Conservation (phyloP, 1,140 invertebrate species). For the Sycophaga agraensis region DNA sequence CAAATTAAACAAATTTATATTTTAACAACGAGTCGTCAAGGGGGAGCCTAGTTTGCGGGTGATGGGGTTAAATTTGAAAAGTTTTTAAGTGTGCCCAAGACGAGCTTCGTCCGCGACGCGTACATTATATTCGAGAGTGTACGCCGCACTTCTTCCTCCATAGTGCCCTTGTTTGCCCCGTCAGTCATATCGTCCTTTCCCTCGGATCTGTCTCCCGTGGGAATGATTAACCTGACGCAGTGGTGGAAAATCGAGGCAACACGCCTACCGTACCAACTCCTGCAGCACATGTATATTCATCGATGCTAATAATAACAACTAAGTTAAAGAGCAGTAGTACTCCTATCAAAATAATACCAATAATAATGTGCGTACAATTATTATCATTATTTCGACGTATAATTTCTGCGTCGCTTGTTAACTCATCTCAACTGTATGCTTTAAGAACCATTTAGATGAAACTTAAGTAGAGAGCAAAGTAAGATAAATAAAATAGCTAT, state of each 20-base stretch:
- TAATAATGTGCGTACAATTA: too few relatives aligned
- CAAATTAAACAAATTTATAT: constrained; percentile 17
- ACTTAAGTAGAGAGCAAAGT: too few relatives aligned
- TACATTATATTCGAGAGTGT: constrained; percentile 16
- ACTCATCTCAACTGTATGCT: too few relatives aligned
- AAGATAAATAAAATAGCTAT: too few relatives aligned
- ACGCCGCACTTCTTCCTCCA: constrained; percentile 4
- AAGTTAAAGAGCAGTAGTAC: too few relatives aligned
- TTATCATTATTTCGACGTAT: too few relatives aligned
- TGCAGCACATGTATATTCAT: neutral
- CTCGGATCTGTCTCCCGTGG: constrained; percentile 39
- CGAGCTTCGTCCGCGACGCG: neutral
- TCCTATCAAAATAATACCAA: too few relatives aligned
- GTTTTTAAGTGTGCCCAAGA: constrained; percentile 50
- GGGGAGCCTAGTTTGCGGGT: constrained; percentile 26
- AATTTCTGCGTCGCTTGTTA: too few relatives aligned
- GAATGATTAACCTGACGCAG: constrained; percentile 55
- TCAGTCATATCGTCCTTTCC: constrained; percentile 46
- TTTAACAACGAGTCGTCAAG: neutral
- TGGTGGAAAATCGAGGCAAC: constrained; percentile 56
- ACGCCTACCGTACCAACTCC: too few relatives aligned
- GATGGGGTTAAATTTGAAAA: constrained; percentile 58
- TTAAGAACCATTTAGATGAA: too few relatives aligned
- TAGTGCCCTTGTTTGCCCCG: constrained; percentile 49
- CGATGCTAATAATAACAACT: neutral